Evolutionary conservation across 1,140 invertebrate genomes (phyloP), one percentile per base, ranked within the genome.

Genomic region (Drosophila bocki): DNA sequence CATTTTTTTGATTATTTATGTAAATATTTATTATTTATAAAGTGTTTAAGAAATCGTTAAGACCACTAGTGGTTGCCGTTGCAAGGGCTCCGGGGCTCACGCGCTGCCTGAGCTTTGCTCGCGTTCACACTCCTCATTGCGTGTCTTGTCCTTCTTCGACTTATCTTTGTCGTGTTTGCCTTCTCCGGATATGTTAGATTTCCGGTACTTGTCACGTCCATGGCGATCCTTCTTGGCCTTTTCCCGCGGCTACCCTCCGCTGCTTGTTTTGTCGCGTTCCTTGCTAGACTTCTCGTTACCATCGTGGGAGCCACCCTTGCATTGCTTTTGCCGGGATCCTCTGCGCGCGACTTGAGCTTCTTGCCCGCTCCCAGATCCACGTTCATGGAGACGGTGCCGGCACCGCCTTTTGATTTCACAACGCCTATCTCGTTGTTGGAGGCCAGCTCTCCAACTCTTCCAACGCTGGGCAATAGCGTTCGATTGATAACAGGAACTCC

Each of bases 321-420:
- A 80, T 94, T 82, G 92, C 93, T 82, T 94, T 95, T 35, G 94
- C 93, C 79, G 95, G 95, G 22, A 29, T 87, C 84, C 26, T 88
- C 84, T 3, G 95, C 94, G 59, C 95, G 94, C 54, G 93, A 92
- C 93, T 96, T 96, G 68, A 95, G 95, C 93, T 96, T 96, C 90
- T 96, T 96, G 5, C 84, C 75, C 1, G 65, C 53, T 19, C 94
- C 94, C 59, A 93, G 87, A 29, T 93, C 64, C 2, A 64, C 50
- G 22, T 68, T 76, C 2, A 74, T 32, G 3, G 65, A 53, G 22
- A 60, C 33, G 3, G 50, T 69, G 7, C 58, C 53, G 15, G 78
- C 54, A 47, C 94, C 94, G 44, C 95, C 92, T 92, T 96, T 97
- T 39, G 95, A 95, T 93, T 96, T 97, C 53, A 95, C 95, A 22